These are phyloP conservation scores for Dendropsophus ebraccatus DNA, from an alignment of 2,113 vertebrate species.

Conservation along the genomic window DNA sequence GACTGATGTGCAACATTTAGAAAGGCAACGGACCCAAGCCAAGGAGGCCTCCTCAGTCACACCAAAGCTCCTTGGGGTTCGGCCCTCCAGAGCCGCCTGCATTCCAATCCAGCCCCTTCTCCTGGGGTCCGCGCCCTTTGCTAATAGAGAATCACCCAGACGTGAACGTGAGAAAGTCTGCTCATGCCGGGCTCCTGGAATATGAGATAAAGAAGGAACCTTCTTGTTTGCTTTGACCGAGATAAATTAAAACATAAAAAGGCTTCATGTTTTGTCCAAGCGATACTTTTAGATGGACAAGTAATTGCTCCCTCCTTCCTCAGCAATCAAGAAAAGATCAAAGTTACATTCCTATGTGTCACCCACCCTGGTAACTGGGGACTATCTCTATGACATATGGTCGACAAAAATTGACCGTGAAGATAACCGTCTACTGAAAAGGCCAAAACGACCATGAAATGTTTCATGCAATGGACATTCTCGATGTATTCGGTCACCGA, in stretches of 20 bases:
- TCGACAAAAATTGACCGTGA: background rate
- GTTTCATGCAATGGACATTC: background rate
- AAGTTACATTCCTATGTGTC: constrained; percentile 55
- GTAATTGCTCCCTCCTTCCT: constrained; percentile 48
- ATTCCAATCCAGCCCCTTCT: constrained; percentile 71
- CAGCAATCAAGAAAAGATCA: constrained; percentile 60
- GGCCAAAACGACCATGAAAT: background rate
- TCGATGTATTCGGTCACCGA: background rate
- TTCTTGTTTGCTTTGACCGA: constrained; percentile 60
- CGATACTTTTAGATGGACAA: constrained; percentile 58
- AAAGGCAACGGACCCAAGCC: constrained; percentile 61
- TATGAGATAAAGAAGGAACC: constrained; percentile 46
- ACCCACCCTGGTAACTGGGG: constrained; percentile 37
- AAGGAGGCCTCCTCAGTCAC: constrained; percentile 63
- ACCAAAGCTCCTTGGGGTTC: constrained; percentile 63
- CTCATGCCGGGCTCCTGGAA: constrained; percentile 67
- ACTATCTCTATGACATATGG: background rate
- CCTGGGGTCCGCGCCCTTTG: constrained; percentile 64
- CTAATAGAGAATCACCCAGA: constrained; percentile 74
- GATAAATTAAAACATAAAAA: constrained; percentile 57
- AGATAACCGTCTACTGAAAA: background rate
- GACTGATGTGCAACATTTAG: constrained; percentile 59
- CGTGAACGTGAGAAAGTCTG: constrained; percentile 78
- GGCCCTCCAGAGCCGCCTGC: constrained; percentile 63
- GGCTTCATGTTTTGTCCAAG: constrained; percentile 44